A percentile compares a stretch with the other conserved stretches of the same genome.
phyloP scores from a whole-genome alignment of 92 coral and sea anemone genomes.

The Epizoanthus fatuus region DNA sequence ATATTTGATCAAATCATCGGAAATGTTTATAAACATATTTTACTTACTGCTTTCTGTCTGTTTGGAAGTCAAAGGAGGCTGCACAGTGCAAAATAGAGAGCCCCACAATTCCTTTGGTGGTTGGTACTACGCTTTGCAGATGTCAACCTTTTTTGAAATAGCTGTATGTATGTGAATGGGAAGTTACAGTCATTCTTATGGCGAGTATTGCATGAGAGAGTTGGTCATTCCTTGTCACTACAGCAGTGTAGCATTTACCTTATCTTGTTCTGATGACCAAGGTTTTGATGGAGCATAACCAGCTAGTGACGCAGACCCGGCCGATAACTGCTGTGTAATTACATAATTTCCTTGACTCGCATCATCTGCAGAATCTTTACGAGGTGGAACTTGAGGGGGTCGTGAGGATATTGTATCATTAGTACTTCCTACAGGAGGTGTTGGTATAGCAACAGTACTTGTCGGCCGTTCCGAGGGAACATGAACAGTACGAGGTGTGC shows the following conservation, averaged over 20 bases:
- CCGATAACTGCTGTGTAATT: slow-evolving; percentile 55
- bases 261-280: slow-evolving; percentile 3
- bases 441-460: slow-evolving; percentile 94
- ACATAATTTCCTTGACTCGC: slow-evolving; percentile 45
- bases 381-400: slow-evolving; percentile 83
- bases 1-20: no score
- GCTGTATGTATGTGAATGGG: not conserved
- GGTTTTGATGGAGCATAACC: not conserved
- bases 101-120: no score
- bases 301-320: slow-evolving; percentile 12
- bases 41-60: no score
- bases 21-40: no score
- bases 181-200: not conserved
- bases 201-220: not conserved
- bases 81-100: no score
- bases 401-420: slow-evolving; percentile 54
- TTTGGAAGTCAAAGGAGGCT: no score
- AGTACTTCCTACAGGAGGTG: slow-evolving; percentile 87
- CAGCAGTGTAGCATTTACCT: slow-evolving; percentile 41
- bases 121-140: no score
- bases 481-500: slow-evolving; percentile 50
- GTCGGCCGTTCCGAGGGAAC: slow-evolving; percentile 79
- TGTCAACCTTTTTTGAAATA: no score
- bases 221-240: slow-evolving; percentile 8
- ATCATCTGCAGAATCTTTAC: slow-evolving; percentile 79